A percentile compares a stretch with the other conserved stretches of the same genome.
Evolutionary conservation across 2,797 vertebrate genomes (phyloP).

Genomic region (Hoplostethus mediterraneus): DNA sequence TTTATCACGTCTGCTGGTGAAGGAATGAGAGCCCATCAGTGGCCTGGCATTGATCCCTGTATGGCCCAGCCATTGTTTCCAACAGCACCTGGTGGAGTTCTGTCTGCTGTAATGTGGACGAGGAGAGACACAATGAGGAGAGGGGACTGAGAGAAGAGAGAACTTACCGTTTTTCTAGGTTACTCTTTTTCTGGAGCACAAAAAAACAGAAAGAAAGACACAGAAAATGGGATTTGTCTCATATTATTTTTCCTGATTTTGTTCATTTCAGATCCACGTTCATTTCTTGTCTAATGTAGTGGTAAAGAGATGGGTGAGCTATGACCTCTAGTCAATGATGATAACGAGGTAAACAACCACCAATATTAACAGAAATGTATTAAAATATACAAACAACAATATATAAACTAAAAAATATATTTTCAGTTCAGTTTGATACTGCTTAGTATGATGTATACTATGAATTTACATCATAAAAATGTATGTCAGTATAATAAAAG

Average conservation of each 20-base stretch:
- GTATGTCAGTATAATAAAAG: too few species aligned
- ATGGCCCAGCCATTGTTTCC: constrained; percentile 92
- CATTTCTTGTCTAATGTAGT: too few species aligned
- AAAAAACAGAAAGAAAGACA: constrained; percentile 16
- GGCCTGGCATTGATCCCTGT: constrained; percentile 94
- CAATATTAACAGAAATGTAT: too few species aligned
- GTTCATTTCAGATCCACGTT: neutral
- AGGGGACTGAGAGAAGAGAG: constrained; percentile 39
- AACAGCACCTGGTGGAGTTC: constrained; percentile 89
- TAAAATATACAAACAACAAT: too few species aligned
- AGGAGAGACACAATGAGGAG: constrained; percentile 71
- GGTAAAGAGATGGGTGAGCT: too few species aligned
- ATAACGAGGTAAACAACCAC: too few species aligned
- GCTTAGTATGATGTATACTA: too few species aligned
- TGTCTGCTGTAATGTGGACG: constrained; percentile 87
- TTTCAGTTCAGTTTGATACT: too few species aligned
- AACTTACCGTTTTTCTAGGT: constrained; percentile 45
- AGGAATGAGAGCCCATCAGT: constrained; percentile 95
- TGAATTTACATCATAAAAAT: too few species aligned
- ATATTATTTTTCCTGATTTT: neutral
- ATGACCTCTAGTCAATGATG: too few species aligned
- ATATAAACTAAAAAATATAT: too few species aligned
- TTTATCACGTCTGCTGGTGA: constrained; percentile 95
- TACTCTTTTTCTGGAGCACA: constrained; percentile 20
- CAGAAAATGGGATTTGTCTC: constrained; percentile 6